phyloP scores from a whole-genome alignment of 2,888 invertebrate species.

The Julus scanicus region DNA sequence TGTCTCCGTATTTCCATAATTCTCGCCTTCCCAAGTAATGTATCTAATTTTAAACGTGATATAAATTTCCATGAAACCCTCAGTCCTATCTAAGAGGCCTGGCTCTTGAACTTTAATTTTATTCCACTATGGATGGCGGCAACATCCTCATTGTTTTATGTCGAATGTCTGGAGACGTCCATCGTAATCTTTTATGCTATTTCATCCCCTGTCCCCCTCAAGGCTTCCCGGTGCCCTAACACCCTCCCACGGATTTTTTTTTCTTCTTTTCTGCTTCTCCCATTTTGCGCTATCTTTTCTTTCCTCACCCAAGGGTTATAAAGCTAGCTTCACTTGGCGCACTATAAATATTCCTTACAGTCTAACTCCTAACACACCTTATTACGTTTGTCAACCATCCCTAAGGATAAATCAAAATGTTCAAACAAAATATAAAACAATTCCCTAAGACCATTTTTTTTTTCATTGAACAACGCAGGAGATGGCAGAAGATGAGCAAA shows the following conservation, averaged over 20 bases:
- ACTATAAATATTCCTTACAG: conserved; percentile 40
- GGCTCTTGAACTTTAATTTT: not conserved
- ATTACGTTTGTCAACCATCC: conserved; percentile 47
- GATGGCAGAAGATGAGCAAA: conserved; percentile 39
- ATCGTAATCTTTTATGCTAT: not conserved
- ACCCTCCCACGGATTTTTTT: not conserved
- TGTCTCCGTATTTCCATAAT: not conserved
- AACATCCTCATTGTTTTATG: conserved; percentile 3
- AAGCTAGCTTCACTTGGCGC: conserved; percentile 46
- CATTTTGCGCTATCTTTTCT: conserved; percentile 45
- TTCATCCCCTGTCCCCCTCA: not conserved
- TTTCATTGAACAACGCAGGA: not conserved
- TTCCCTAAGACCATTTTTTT: conserved; percentile 24
- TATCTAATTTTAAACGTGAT: not conserved
- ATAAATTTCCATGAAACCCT: not conserved
- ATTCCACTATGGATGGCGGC: not conserved
- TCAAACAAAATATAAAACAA: conserved; percentile 47
- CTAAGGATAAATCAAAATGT: conserved; percentile 50
- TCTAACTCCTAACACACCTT: conserved; percentile 42
- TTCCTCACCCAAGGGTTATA: conserved; percentile 47
- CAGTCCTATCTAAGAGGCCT: not conserved
- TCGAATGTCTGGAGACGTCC: not conserved
- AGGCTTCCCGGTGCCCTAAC: not conserved
- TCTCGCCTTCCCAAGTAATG: not conserved
- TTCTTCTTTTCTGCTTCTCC: no score